These are phyloP conservation scores for Diuraphis noxia DNA, from an alignment of 1,140 invertebrate species.

Conservation along the genomic window DNA sequence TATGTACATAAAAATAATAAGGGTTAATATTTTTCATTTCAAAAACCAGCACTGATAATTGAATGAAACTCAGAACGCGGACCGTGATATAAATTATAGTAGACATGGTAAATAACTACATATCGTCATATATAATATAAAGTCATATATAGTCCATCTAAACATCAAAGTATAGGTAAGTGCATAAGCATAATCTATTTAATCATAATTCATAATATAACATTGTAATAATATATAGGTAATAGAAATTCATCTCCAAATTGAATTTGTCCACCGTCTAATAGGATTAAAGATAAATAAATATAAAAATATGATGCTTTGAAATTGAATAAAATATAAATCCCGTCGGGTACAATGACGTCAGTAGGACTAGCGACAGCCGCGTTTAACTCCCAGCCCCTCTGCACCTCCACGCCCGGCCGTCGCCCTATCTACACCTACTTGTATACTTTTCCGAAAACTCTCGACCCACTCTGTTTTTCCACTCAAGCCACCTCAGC, in stretches of 20 bases:
- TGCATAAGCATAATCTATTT: not conserved
- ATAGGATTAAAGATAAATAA: not conserved
- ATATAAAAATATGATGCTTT: not conserved
- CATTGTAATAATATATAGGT: no score
- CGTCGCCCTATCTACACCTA: not conserved
- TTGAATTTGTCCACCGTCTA: not conserved
- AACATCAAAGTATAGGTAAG: not conserved
- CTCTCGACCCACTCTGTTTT: not conserved
- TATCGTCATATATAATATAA: no score
- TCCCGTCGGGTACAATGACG: not conserved
- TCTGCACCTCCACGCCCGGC: not conserved
- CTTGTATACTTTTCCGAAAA: not conserved
- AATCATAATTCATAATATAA: no score
- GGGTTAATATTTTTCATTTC: not conserved
- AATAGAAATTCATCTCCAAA: not conserved
- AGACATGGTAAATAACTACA: not conserved
- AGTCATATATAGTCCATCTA: no score
- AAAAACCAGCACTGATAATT: not conserved
- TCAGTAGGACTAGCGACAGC: constrained; percentile 1
- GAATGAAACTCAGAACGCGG: not conserved
- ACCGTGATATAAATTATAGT: not conserved
- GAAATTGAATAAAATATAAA: constrained; percentile 38
- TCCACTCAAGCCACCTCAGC: not conserved
- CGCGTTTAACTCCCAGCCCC: not conserved
- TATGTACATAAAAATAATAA: constrained; percentile 1